Conservation (phyloP, 2,113 vertebrate species). For the Ivindomyrus marchei region DNA sequence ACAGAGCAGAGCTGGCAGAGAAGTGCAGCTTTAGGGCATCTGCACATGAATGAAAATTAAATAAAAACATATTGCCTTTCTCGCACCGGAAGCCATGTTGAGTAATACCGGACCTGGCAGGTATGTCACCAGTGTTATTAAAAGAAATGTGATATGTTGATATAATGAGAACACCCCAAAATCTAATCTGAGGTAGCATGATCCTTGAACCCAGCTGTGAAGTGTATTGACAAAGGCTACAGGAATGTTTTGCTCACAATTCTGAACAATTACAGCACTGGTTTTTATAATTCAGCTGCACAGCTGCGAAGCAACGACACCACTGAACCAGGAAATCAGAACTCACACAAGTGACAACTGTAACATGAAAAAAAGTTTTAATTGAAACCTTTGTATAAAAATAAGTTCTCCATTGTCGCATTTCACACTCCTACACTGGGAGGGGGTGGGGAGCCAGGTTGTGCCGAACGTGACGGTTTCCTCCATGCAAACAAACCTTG, state of each 20-base stretch:
- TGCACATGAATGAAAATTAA: not conserved
- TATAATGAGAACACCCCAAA: not conserved
- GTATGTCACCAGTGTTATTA: not conserved
- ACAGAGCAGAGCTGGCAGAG: not conserved
- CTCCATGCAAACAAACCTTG: not conserved
- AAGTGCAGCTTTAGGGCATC: not conserved
- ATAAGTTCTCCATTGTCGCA: conserved; percentile 80
- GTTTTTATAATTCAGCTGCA: not conserved
- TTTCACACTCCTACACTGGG: conserved; percentile 73
- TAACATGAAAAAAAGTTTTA: conserved; percentile 91
- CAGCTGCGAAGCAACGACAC: not conserved
- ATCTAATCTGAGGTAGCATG: not conserved
- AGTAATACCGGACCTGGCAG: not conserved
- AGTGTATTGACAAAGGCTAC: not conserved
- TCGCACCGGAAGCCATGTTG: not conserved
- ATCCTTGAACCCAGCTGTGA: not conserved
- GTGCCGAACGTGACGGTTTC: conserved; percentile 58
- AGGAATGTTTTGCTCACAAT: not conserved
- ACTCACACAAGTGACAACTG: not conserved
- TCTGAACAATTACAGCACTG: not conserved
- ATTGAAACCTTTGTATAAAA: conserved; percentile 98
- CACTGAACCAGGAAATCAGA: not conserved
- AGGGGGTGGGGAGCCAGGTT: conserved; percentile 52
- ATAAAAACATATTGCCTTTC: not conserved
- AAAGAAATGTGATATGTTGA: not conserved